Conservation (phyloP, 2,888 invertebrate genomes). For the Lobophora halterata region DNA sequence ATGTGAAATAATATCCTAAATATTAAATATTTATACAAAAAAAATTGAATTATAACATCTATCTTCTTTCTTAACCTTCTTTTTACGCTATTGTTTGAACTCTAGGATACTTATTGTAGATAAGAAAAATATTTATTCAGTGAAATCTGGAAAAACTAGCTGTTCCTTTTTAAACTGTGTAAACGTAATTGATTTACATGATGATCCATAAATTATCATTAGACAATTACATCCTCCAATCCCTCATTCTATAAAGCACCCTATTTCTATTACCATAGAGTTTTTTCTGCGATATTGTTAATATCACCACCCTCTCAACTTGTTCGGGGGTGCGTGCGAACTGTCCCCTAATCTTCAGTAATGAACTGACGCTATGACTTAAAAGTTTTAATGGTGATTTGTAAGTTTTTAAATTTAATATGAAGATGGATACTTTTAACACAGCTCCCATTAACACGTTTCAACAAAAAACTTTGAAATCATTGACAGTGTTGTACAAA, state of each 20-base stretch:
- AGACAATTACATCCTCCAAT: slow-evolving; percentile 25
- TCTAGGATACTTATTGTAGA: background rate
- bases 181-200: slow-evolving; percentile 66
- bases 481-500: too few relatives aligned
- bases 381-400: slow-evolving; percentile 49
- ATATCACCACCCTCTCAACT: slow-evolving; percentile 16
- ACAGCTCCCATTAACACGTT: too few relatives aligned
- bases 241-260: slow-evolving; percentile 10
- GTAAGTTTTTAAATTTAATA: slow-evolving; percentile 14
- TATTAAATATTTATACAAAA: too few relatives aligned
- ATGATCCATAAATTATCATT: slow-evolving; percentile 72
- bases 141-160: background rate
- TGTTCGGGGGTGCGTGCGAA: slow-evolving; percentile 18
- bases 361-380: slow-evolving; percentile 53
- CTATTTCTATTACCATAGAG: slow-evolving; percentile 16
- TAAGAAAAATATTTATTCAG: background rate
- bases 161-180: slow-evolving; percentile 32
- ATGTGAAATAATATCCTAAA: too few relatives aligned
- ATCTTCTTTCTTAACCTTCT: too few relatives aligned
- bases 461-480: too few relatives aligned
- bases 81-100: too few relatives aligned
- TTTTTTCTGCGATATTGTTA: slow-evolving; percentile 15
- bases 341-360: slow-evolving; percentile 53
- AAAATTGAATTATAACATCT: too few relatives aligned
- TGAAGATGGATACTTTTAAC: too few relatives aligned